Evolutionary conservation across 2,888 invertebrate species (phyloP).

Genomic region (Gonocerus acuteangulatus): DNA sequence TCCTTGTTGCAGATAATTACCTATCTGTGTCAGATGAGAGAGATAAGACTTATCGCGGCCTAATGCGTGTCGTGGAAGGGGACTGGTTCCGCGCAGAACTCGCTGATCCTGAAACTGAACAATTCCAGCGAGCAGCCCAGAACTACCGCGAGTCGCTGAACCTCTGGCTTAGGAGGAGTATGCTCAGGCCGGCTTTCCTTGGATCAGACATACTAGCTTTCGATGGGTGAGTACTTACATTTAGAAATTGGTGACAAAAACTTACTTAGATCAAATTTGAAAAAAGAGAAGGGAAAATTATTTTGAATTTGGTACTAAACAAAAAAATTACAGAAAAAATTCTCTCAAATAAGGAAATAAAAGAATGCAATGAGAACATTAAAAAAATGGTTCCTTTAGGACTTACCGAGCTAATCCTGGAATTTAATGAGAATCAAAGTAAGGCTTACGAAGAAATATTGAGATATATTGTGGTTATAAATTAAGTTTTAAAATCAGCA

Average conservation of each 20-base stretch:
- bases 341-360: no score
- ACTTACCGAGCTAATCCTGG: no score
- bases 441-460: no score
- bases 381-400: no score
- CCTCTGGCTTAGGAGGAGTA: constrained; percentile 64
- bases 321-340: no score
- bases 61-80: constrained; percentile 62
- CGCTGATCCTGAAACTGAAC: constrained; percentile 58
- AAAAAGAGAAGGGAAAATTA: no score
- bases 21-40: constrained; percentile 62
- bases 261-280: no score
- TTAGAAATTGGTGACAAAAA: background rate
- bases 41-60: constrained; percentile 74
- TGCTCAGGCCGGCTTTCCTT: constrained; percentile 65
- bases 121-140: constrained; percentile 64
- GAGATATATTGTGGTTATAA: no score
- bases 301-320: no score
- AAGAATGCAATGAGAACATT: no score
- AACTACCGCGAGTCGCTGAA: constrained; percentile 69
- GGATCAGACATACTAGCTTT: constrained; percentile 74
- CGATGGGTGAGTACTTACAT: constrained; percentile 57
- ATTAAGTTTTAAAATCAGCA: no score
- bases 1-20: constrained; percentile 58
- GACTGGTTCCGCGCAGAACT: constrained; percentile 62
- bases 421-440: no score